Conservation (phyloP, 2,797 vertebrate species). For the Ctenosaura bakeri region DNA sequence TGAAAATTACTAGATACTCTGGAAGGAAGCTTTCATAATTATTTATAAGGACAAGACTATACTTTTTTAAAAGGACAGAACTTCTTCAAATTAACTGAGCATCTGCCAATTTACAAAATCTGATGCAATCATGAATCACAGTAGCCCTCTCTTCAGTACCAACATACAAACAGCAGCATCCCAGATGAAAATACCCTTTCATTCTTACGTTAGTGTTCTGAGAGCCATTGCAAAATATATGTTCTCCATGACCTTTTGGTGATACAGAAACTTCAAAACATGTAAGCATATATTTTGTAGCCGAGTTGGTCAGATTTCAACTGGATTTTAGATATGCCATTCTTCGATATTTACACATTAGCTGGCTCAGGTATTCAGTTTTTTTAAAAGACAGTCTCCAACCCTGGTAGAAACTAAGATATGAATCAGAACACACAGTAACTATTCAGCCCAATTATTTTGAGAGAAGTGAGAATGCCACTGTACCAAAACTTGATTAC, state of each 20-base stretch:
- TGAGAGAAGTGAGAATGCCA: no score
- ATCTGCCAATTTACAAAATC: neutral
- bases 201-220: neutral
- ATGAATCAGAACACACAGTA: no score
- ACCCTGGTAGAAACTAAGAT: no score
- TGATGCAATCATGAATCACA: neutral
- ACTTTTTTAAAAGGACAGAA: neutral
- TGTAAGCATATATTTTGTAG: neutral
- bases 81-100: neutral
- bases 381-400: no score
- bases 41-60: neutral
- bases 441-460: no score
- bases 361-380: no score
- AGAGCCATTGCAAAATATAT: neutral
- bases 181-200: neutral
- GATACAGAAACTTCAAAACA: neutral
- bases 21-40: neutral
- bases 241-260: neutral
- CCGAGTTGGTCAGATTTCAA: no score
- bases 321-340: no score
- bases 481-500: no score
- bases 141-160: no score
- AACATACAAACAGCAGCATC: neutral
- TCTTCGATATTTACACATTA: no score
- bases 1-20: no score